phyloP scores from a whole-genome alignment of 2,888 invertebrate genomes.

The Oscheius sp. region DNA sequence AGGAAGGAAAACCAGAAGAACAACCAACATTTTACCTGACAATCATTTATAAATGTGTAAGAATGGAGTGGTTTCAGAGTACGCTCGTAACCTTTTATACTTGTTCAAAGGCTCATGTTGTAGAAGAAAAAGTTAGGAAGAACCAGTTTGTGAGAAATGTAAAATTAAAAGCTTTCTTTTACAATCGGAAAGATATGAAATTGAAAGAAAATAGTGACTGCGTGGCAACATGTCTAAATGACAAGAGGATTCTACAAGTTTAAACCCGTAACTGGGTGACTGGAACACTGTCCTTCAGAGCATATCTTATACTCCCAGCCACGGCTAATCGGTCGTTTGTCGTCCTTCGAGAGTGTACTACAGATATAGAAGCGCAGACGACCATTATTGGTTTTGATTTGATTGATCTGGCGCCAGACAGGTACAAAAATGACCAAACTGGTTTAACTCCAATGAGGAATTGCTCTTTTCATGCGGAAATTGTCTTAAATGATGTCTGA shows the following conservation, averaged over 20 bases:
- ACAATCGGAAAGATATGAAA: neutral
- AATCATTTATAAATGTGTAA: neutral
- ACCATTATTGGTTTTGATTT: conserved; percentile 16
- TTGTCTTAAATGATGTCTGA: too few relatives aligned
- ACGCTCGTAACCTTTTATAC: conserved; percentile 1
- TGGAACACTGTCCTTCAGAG: neutral
- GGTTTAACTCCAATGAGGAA: conserved; percentile 25
- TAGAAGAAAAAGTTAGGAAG: neutral
- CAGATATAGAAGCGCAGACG: conserved; percentile 23
- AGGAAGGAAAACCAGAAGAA: conserved; percentile 4
- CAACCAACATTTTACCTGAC: conserved; percentile 9
- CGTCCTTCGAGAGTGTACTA: conserved; percentile 20
- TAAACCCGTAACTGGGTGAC: too few relatives aligned
- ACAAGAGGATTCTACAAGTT: too few relatives aligned
- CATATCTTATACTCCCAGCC: conserved; percentile 23
- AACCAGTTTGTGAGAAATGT: conserved; percentile 8
- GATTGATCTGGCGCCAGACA: conserved; percentile 31
- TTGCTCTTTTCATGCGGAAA: conserved; percentile 4
- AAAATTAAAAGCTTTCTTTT: neutral
- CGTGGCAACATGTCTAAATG: too few relatives aligned
- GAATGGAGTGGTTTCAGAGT: neutral
- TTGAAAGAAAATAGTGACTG: neutral
- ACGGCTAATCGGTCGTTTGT: conserved; percentile 4
- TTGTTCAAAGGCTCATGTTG: neutral
- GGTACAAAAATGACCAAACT: conserved; percentile 27